These are phyloP conservation scores for Acanthococcus lagerstroemiae DNA, from an alignment of 2,888 invertebrate genomes.

Conservation along the genomic window DNA sequence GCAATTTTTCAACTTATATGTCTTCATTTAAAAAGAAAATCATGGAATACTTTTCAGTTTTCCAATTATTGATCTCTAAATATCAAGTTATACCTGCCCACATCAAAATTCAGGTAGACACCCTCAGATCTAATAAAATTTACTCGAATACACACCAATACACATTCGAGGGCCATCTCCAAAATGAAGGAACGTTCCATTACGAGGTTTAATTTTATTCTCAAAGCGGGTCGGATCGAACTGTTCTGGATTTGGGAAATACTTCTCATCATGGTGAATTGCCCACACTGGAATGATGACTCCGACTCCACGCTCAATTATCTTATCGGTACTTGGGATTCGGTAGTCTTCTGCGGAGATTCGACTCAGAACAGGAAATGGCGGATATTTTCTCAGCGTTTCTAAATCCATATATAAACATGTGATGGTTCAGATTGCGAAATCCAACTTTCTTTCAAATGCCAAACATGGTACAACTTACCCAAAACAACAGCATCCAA, in stretches of 20 bases:
- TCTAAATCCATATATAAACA: too few species aligned
- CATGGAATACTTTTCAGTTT: too few species aligned
- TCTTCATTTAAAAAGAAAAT: too few species aligned
- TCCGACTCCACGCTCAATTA: slow-evolving; percentile 39
- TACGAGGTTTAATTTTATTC: slow-evolving; percentile 45
- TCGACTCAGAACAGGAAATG: slow-evolving; percentile 40
- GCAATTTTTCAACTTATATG: too few species aligned
- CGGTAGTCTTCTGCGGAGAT: slow-evolving; percentile 40
- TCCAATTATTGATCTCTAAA: neutral
- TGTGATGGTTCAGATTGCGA: too few species aligned
- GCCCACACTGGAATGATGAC: slow-evolving; percentile 49
- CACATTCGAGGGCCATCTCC: slow-evolving; percentile 51
- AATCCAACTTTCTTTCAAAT: too few species aligned
- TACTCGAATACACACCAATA: slow-evolving; percentile 43
- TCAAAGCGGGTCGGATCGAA: slow-evolving; percentile 54
- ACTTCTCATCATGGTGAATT: slow-evolving; percentile 51
- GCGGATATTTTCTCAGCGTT: slow-evolving; percentile 31
- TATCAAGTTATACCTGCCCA: neutral
- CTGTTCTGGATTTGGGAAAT: slow-evolving; percentile 51
- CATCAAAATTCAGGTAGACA: too few species aligned
- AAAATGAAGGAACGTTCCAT: slow-evolving; percentile 50
- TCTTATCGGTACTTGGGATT: slow-evolving; percentile 35
- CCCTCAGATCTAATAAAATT: too few species aligned
- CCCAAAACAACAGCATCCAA: too few species aligned
- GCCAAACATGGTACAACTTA: too few species aligned